Base-by-base conservation (phyloP, 2,888 invertebrate species). In the Athalia rosae region DNA sequence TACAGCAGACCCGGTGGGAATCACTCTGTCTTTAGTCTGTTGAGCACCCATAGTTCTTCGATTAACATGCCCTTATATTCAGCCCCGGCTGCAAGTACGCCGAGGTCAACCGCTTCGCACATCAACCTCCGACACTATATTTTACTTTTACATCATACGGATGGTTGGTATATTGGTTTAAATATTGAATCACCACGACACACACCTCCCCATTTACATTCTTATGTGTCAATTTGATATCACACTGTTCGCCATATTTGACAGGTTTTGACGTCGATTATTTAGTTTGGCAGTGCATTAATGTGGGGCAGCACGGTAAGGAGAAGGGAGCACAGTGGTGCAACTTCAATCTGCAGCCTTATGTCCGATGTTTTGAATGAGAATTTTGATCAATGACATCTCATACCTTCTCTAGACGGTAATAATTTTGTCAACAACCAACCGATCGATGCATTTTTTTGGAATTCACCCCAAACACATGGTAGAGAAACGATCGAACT, bases 21-120 rank as follows among this genome's bases (percentile, higher is more conserved):
- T 93, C 87, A 94, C 94, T 90, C 96, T 94, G 92, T 97, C 97
- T 92, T 97, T 97, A 90, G 95, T 96, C 93, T 96, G 97, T 93
- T 97, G 97, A 90, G 97, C 97, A 91, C 97, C 97, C 97, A 97
- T 97, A 90, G 90, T 92, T 85, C 84, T 86, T 85, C 85, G 86
- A 87, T 86, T 85, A 87, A 83, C 83, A 90, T 89, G 85, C 88
- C 87, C 86, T 83, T 82, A 79, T 80, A 79, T 80, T 85, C 81
- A 77, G 80, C 80, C 80, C 80, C 83, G 83, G 82, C 84, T 83
- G 81, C 83, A 84, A 84, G 86, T 88, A 86, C 85, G 87, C 87
- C 86, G 85, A 87, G 82, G 82, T 84, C 84, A 79, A 88, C 86
- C 88, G 84, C 84, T 82, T 82, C 80, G 81, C 81, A 78, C 81